Percentiles rank a stretch among this genome's conserved stretches.
Evolutionary conservation across 2,113 vertebrate genomes (phyloP).

Genomic region (Hippocampus abdominalis): DNA sequence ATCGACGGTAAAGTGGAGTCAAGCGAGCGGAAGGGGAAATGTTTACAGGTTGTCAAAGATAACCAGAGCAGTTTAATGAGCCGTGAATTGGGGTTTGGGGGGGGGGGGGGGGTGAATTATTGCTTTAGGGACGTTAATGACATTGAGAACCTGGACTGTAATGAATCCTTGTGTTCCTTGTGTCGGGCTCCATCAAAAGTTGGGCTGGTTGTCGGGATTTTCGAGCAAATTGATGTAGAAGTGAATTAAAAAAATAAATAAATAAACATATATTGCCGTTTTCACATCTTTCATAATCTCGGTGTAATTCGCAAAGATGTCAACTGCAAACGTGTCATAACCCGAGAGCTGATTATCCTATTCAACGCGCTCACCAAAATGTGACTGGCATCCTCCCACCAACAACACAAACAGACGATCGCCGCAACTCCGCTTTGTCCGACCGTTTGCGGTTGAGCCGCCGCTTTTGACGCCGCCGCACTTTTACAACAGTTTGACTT

Average conservation of each 20-base stretch:
- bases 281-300: neutral
- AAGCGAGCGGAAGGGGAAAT: conserved; percentile 8
- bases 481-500: conserved; percentile 23
- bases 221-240: conserved; percentile 26
- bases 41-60: conserved; percentile 24
- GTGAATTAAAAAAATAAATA: neutral
- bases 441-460: too few relatives aligned
- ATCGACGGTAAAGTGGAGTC: conserved; percentile 9
- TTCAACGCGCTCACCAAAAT: too few relatives aligned
- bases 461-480: neutral
- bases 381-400: too few relatives aligned
- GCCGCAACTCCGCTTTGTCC: too few relatives aligned
- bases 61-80: conserved; percentile 8
- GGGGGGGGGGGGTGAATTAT: neutral
- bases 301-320: neutral
- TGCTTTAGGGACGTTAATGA: neutral
- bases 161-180: conserved; percentile 4
- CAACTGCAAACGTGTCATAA: too few relatives aligned
- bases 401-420: too few relatives aligned
- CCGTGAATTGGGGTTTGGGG: neutral
- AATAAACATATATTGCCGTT: neutral
- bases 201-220: conserved; percentile 60
- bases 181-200: conserved; percentile 55
- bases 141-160: neutral
- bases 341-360: too few relatives aligned